A percentile compares a stretch with the other conserved stretches of the same genome.
These are phyloP conservation scores for Hylia prasina DNA, from an alignment of 2,113 vertebrate species.

Conservation along the genomic window DNA sequence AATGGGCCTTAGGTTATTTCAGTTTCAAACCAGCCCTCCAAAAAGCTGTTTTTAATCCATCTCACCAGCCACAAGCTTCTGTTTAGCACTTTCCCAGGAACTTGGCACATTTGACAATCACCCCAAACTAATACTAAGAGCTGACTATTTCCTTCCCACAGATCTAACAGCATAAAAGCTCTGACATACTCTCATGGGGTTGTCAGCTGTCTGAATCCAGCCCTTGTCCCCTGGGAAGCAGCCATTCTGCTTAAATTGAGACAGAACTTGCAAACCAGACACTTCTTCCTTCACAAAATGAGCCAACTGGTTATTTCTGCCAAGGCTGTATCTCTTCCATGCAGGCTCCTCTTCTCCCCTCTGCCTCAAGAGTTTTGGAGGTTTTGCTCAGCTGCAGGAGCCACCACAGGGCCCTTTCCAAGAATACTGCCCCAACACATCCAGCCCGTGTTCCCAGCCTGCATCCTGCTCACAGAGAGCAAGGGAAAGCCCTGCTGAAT, in stretches of 20 bases:
- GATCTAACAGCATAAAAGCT: not conserved
- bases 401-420: not conserved
- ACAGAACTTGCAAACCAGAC: not conserved
- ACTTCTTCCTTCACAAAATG: not conserved
- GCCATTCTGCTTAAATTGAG: not conserved
- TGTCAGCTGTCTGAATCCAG: not conserved
- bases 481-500: not conserved
- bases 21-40: not conserved
- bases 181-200: not conserved
- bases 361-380: not conserved
- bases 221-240: not conserved
- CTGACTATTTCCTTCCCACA: not conserved
- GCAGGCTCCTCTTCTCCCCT: not conserved
- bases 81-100: not conserved
- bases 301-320: not conserved
- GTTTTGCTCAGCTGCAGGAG: not conserved
- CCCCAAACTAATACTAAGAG: not conserved
- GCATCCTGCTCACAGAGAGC: too few relatives aligned
- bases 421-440: rapidly evolving
- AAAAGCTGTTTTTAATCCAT: not conserved
- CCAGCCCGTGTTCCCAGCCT: not conserved
- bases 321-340: not conserved
- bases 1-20: not conserved
- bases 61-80: not conserved
- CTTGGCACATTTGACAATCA: not conserved